Percentiles rank a stretch among this genome's conserved stretches.
phyloP scores from a whole-genome alignment of 2,797 vertebrate genomes.

The Rhodeus uyekii region DNA sequence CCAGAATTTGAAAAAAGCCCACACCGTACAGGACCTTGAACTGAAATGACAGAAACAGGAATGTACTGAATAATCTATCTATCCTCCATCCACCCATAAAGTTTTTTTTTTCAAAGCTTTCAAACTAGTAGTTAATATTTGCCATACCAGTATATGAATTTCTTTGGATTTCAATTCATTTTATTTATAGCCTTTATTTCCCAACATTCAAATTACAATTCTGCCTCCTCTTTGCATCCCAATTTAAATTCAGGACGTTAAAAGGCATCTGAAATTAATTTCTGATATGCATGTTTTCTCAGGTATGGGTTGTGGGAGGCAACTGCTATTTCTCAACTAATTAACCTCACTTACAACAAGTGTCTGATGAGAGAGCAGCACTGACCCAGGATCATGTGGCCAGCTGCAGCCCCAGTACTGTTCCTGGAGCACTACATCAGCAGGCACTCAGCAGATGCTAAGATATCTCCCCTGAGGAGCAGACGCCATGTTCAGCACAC shows the following conservation, averaged over 20 bases:
- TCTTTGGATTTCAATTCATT: neutral
- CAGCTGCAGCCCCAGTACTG: constrained; percentile 37
- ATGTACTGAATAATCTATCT: neutral
- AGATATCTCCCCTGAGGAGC: constrained; percentile 63
- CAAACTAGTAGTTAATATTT: neutral
- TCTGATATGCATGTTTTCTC: neutral
- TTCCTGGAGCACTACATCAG: constrained; percentile 48
- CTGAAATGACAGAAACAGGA: too few species aligned
- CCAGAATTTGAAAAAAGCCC: too few species aligned
- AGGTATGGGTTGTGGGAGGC: constrained; percentile 17
- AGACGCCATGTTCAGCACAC: constrained; percentile 63
- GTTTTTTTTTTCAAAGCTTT: neutral
- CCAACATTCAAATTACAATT: neutral
- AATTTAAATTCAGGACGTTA: constrained; percentile 2
- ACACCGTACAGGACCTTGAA: too few species aligned
- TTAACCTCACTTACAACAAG: constrained; percentile 43
- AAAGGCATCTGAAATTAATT: neutral
- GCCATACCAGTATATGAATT: neutral
- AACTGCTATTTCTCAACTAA: constrained; percentile 43
- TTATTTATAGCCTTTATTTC: neutral
- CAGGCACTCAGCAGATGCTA: constrained; percentile 77
- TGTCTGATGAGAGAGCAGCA: constrained; percentile 24
- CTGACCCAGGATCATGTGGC: constrained; percentile 44
- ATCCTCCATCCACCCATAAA: neutral
- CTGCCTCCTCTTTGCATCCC: neutral